Evolutionary conservation across 2,888 invertebrate species (phyloP).

Genomic region (Cephus rjabovi): DNA sequence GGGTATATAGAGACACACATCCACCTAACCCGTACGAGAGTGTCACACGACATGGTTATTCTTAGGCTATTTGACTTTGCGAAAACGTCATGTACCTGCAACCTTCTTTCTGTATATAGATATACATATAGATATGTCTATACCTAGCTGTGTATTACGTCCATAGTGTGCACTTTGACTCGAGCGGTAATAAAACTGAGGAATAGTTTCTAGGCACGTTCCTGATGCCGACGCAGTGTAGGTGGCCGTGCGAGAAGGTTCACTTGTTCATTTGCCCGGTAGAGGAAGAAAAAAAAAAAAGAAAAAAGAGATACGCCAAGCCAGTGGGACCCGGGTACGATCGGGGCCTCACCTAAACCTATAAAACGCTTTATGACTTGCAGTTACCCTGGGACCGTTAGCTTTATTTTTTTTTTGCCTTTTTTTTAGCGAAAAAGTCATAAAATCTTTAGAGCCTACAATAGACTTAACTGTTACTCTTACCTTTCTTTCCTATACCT

Average conservation of each 20-base stretch:
- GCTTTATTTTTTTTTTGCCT: constrained; percentile 37
- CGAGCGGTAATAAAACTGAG: not conserved
- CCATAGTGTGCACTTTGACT: not conserved
- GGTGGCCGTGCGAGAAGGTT: not conserved
- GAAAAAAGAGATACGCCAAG: not conserved
- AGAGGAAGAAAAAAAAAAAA: not conserved
- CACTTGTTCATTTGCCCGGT: not conserved
- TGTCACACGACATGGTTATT: not conserved
- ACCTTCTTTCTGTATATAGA: not conserved
- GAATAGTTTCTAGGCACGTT: constrained; percentile 12
- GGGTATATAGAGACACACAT: not conserved
- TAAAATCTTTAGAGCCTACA: constrained; percentile 52
- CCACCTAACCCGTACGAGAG: not conserved
- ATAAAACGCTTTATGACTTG: constrained; percentile 19
- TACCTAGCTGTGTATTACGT: not conserved
- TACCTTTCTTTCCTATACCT: constrained; percentile 13
- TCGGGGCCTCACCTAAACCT: constrained; percentile 3
- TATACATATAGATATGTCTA: constrained; percentile 10
- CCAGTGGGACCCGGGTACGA: not conserved
- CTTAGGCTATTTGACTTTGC: not conserved
- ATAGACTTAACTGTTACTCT: constrained; percentile 56
- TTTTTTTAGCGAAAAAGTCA: constrained; percentile 45
- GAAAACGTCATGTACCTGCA: not conserved
- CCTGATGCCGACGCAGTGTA: not conserved
- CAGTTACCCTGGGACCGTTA: not conserved